phyloP scores from a whole-genome alignment of 2,113 vertebrate genomes.

The Ancistrus triradiatus region DNA sequence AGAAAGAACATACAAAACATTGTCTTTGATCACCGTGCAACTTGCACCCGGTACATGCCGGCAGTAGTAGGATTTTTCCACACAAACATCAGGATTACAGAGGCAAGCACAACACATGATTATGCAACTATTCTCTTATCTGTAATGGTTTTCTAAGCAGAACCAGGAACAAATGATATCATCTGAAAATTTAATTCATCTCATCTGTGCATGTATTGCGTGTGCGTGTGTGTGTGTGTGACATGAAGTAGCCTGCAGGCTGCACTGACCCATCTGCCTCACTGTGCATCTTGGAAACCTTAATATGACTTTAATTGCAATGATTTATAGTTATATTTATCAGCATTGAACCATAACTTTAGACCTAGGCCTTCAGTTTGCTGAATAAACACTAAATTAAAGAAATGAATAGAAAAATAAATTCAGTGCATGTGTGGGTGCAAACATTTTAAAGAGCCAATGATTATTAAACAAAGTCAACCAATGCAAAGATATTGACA shows the following conservation, averaged over 20 bases:
- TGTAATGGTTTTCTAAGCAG: conserved; percentile 39
- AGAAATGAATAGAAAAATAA: too few relatives aligned
- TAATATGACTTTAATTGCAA: too few relatives aligned
- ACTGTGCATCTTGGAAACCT: background rate
- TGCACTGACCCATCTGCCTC: background rate
- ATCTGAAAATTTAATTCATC: conserved; percentile 18
- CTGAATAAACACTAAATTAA: too few relatives aligned
- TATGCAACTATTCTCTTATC: conserved; percentile 21
- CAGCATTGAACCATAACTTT: too few relatives aligned
- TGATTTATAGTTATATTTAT: too few relatives aligned
- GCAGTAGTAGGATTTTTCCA: conserved; percentile 50
- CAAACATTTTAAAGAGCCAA: too few relatives aligned
- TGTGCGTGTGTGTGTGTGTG: conserved; percentile 5
- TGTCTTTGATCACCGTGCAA: conserved; percentile 13
- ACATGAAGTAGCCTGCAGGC: too few relatives aligned
- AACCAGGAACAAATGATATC: conserved; percentile 32
- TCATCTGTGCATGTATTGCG: conserved; percentile 7
- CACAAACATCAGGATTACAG: conserved; percentile 15
- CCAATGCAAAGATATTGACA: too few relatives aligned
- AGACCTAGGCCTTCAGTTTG: too few relatives aligned
- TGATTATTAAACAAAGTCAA: too few relatives aligned
- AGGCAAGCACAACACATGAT: conserved; percentile 19
- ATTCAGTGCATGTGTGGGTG: too few relatives aligned
- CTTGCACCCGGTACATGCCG: conserved; percentile 29
- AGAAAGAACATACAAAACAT: background rate